A percentile compares a stretch with the other conserved stretches of the same genome.
Conservation (phyloP, 2,888 invertebrate genomes). For the Nephrotoma guestfalica region DNA sequence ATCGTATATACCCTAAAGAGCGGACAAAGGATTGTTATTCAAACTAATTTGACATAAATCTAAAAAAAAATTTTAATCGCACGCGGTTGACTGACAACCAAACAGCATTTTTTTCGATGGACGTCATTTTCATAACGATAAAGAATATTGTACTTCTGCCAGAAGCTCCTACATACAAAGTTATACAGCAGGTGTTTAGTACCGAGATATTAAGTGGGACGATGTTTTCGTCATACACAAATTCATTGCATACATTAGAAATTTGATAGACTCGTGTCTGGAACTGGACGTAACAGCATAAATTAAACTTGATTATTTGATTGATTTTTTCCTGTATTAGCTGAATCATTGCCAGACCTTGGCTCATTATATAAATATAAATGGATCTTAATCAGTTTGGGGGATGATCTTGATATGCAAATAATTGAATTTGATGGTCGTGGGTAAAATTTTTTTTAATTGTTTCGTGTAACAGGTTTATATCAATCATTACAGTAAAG, state of each 20-base stretch:
- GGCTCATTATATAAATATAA: background rate
- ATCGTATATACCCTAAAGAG: background rate
- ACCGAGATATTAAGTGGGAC: background rate
- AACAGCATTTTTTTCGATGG: background rate
- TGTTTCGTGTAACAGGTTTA: too few relatives aligned
- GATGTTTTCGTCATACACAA: background rate
- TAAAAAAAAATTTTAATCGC: background rate
- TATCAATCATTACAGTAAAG: too few relatives aligned
- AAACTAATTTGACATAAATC: background rate
- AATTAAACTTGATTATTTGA: background rate
- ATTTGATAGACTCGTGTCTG: background rate
- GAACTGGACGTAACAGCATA: background rate
- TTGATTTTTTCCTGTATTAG: background rate
- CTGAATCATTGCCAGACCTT: background rate
- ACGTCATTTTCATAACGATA: background rate
- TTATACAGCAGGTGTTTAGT: background rate
- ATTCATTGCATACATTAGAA: too few relatives aligned
- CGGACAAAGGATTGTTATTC: background rate
- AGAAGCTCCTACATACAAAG: background rate
- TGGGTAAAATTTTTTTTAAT: too few relatives aligned
- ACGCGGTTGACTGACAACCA: background rate
- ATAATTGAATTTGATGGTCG: too few relatives aligned
- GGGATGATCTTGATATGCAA: background rate
- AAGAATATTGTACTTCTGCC: too few relatives aligned
- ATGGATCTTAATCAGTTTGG: background rate